Base-by-base conservation (phyloP, 2,113 vertebrate species). In the Cygnus atratus region DNA sequence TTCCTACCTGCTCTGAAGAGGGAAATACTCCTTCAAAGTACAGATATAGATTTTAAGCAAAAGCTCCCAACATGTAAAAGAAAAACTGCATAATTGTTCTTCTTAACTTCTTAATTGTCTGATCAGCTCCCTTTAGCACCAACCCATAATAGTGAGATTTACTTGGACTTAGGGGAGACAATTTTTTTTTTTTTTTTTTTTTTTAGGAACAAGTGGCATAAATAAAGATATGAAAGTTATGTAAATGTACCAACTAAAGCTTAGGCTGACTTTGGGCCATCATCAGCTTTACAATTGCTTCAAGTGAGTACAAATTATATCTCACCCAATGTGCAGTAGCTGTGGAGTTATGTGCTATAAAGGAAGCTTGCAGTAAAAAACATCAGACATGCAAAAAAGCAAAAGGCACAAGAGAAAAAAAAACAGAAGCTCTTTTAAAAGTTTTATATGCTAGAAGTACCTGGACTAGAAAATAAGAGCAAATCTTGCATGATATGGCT, bases 111-210 rank as follows among this genome's bases (percentile, higher is more conserved):
- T 50, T 50, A 50, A 50, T 25, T 50, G 48, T 50, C 24, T 50
- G 65, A 94, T 95, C 70, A 75, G 81, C 91, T 95, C 89, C 87
- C 91, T 92, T 93, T 96, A 94, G 84, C 66, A 87, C 54, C 91
- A 92, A 95, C 78, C 81, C 33, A 4, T 63, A 88, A 68, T 80
- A 89, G 50, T 43, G 65, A 93, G 65, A 87, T 91, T 92, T 91
- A 82, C 74, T 20, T 87, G 81, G 68, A 93, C 80, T 91, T 91
- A 73, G 18, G 84, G 94, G 88, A 61, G 44, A 72, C 87, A 87
- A 87, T 87, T 94, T 84, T 93, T 68, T 89, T 72, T 89, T 6
- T 50, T 50, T 50, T 18, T 44, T 44, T 46, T 9, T 20, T 46
- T 46, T 9, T 46, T 48, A 89, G 54, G 52, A 86, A 90, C 46